Percentiles rank a stretch among this genome's conserved stretches.
Evolutionary conservation across 2,113 vertebrate species (phyloP).

Genomic region (Puffinus mauretanicus): DNA sequence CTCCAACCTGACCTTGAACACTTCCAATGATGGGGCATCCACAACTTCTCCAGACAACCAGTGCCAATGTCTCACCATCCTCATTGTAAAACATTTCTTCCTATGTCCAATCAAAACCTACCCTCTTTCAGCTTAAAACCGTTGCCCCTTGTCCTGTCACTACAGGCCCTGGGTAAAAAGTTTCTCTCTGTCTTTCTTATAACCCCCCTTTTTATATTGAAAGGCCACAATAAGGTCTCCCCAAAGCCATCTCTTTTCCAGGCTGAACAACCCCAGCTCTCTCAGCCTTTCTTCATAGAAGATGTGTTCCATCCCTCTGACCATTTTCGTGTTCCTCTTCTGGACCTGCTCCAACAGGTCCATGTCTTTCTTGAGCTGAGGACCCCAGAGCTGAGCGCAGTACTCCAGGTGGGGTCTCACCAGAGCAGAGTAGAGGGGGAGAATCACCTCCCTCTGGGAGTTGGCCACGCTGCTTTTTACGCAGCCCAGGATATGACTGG

Average conservation of each 20-base stretch:
- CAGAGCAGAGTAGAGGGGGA: rapidly evolving
- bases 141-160: neutral
- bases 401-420: neutral
- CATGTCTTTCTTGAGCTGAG: neutral
- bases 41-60: neutral
- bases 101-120: neutral
- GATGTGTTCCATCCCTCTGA: neutral
- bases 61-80: neutral
- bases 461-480: rapidly evolving
- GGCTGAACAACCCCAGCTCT: neutral
- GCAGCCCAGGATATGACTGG: rapidly evolving
- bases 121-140: neutral
- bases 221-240: neutral
- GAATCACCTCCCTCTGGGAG: neutral
- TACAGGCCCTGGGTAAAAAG: neutral
- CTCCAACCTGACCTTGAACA: neutral
- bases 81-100: neutral
- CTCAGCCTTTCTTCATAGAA: rapidly evolving
- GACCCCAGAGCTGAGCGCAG: rapidly evolving
- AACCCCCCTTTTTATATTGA: neutral
- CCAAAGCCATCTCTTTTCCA: neutral
- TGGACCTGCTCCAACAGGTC: neutral
- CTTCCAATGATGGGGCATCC: neutral
- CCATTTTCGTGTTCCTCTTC: neutral
- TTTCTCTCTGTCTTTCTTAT: too few relatives aligned